These are phyloP conservation scores for Gordius sp. DNA, from an alignment of 2,888 invertebrate species.

Conservation along the genomic window DNA sequence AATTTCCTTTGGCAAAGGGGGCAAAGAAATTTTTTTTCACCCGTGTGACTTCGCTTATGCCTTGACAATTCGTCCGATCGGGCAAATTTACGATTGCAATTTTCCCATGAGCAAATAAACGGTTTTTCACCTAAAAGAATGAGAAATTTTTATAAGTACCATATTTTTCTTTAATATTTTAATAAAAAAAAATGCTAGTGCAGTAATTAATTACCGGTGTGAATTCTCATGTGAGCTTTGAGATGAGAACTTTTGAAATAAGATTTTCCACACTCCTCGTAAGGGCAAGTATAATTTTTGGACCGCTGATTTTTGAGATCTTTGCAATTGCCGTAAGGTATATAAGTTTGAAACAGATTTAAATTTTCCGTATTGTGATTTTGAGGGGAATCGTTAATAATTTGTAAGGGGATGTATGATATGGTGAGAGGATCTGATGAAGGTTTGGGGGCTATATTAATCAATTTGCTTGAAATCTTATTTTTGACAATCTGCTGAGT, in stretches of 20 bases:
- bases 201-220: conserved; percentile 6
- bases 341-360: too few relatives aligned
- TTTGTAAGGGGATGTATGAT: too few relatives aligned
- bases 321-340: too few relatives aligned
- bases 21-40: conserved; percentile 9
- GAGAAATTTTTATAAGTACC: not conserved
- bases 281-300: not conserved
- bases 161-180: too few relatives aligned
- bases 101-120: conserved; percentile 4
- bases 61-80: conserved; percentile 3
- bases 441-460: too few relatives aligned
- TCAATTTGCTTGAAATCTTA: too few relatives aligned
- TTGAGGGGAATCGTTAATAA: too few relatives aligned
- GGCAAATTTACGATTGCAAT: not conserved
- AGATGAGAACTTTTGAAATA: conserved; percentile 11
- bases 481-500: too few relatives aligned
- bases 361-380: too few relatives aligned
- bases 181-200: not conserved
- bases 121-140: conserved; percentile 7
- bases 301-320: too few relatives aligned
- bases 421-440: too few relatives aligned
- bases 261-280: not conserved
- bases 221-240: not conserved
- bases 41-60: not conserved
- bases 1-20: conserved; percentile 7